Conservation (phyloP, 2,888 invertebrate genomes). For the Resseliella maxima region DNA sequence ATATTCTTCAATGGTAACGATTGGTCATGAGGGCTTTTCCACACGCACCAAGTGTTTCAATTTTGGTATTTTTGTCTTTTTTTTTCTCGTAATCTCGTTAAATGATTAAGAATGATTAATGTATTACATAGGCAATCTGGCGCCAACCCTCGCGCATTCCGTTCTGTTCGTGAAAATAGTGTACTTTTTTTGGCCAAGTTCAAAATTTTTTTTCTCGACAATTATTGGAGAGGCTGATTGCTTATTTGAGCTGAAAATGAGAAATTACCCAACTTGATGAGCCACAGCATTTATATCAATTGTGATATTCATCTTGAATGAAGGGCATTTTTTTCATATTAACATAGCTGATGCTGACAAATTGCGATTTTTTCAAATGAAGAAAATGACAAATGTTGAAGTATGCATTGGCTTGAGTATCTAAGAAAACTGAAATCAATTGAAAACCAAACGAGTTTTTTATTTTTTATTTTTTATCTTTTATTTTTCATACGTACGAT, state of each 20-base stretch:
- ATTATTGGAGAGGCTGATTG: background rate
- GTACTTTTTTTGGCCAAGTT: background rate
- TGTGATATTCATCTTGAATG: background rate
- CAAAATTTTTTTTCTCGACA: background rate
- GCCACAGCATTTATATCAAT: background rate
- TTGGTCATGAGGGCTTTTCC: background rate
- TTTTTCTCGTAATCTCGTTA: slow-evolving; percentile 23
- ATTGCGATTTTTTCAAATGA: background rate
- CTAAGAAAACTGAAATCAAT: background rate
- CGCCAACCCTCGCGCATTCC: slow-evolving; percentile 41
- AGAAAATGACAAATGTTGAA: background rate
- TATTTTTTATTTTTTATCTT: no score
- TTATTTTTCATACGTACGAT: background rate
- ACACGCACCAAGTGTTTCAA: slow-evolving; percentile 4
- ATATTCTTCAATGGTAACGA: no score
- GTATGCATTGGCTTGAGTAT: background rate
- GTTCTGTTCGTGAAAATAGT: background rate
- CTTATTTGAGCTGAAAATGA: background rate
- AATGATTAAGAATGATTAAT: slow-evolving; percentile 56
- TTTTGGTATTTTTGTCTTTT: background rate
- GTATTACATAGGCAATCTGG: slow-evolving; percentile 51
- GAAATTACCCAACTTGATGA: background rate
- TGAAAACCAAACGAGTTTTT: background rate
- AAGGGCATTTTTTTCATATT: background rate
- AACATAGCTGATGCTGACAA: background rate